Evolutionary conservation across 2,797 vertebrate genomes (phyloP).

Genomic region (Liasis olivaceus): DNA sequence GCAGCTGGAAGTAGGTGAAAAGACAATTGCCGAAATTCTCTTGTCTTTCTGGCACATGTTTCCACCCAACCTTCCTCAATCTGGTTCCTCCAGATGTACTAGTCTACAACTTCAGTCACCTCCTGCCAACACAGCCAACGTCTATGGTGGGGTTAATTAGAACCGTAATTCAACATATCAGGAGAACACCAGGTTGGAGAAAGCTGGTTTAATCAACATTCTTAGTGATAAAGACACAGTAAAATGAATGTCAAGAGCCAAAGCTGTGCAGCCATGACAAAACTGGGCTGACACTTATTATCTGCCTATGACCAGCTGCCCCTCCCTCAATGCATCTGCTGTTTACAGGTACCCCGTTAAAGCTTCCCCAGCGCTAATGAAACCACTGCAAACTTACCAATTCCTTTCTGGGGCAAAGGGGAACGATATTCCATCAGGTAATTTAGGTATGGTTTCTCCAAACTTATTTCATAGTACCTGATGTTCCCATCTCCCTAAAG

Average conservation of each 20-base stretch:
- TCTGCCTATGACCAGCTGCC: background rate
- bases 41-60: background rate
- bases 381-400: constrained; percentile 79
- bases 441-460: constrained; percentile 89
- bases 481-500: constrained; percentile 95
- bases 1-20: background rate
- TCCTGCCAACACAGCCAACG: background rate
- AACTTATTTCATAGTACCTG: constrained; percentile 92
- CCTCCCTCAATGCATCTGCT: background rate
- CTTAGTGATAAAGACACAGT: background rate
- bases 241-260: background rate
- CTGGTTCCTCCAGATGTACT: background rate
- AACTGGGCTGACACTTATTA: background rate
- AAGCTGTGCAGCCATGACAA: background rate
- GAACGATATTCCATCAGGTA: constrained; percentile 91
- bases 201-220: background rate
- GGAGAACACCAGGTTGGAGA: background rate
- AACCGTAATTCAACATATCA: background rate
- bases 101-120: background rate
- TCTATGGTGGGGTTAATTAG: background rate
- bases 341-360: background rate
- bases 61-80: background rate
- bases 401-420: constrained; percentile 89
- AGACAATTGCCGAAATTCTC: background rate
- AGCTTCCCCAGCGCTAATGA: no score